Evolutionary conservation across 2,113 vertebrate genomes (phyloP).

Genomic region (Egretta garzetta): DNA sequence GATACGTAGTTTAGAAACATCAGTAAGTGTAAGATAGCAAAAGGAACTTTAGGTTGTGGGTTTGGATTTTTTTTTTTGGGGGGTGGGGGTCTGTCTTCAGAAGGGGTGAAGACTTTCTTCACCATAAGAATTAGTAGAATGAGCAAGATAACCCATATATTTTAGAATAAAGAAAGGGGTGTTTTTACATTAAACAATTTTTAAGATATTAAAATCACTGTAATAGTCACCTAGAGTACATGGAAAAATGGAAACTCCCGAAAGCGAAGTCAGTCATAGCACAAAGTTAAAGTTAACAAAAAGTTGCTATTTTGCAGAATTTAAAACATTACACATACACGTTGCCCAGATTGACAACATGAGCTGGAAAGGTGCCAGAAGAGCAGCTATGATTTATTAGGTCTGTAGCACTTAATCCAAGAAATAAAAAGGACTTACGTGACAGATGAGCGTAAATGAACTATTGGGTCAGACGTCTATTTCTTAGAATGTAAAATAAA

Average conservation of each 20-base stretch:
- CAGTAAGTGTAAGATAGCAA: background rate
- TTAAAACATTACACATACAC: background rate
- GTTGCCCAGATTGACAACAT: background rate
- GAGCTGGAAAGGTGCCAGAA: conserved; percentile 3
- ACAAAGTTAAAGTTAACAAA: background rate
- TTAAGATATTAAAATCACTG: background rate
- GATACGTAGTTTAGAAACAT: background rate
- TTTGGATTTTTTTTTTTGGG: background rate
- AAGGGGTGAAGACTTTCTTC: background rate
- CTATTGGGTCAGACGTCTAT: conserved; percentile 25
- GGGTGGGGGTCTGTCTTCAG: no score
- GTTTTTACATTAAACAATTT: background rate
- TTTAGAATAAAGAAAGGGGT: background rate
- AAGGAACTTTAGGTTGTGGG: background rate
- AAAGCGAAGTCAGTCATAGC: background rate
- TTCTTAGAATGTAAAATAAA: conserved; percentile 28
- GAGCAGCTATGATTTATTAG: conserved; percentile 54
- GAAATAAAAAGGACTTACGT: conserved; percentile 49
- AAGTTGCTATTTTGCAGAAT: conserved; percentile 33
- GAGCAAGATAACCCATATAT: background rate
- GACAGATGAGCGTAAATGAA: conserved; percentile 34
- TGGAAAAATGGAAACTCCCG: background rate
- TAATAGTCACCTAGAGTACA: background rate
- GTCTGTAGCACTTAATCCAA: conserved; percentile 56
- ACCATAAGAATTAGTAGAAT: background rate